Evolutionary conservation across 2,888 invertebrate genomes (phyloP), one percentile per base, ranked within the genome.

Genomic region (Nasonia oneida): DNA sequence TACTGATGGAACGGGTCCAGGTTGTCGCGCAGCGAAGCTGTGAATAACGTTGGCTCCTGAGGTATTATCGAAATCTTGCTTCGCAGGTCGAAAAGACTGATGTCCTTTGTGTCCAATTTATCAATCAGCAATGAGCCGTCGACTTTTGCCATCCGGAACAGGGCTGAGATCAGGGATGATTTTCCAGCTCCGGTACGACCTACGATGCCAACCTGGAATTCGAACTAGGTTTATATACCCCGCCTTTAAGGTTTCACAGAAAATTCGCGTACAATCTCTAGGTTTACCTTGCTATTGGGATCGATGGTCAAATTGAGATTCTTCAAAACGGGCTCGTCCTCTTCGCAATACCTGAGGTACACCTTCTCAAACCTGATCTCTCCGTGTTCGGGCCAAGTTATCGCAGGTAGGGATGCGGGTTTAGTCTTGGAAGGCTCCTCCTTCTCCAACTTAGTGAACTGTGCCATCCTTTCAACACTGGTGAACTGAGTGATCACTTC

Each of bases 121-220:
- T 98, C 98, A 85, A 98, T 97, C 87, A 94, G 92, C 57, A 98
- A 95, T 50, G 94, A 92, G 1, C 98, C 98, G 81, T 96, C 96
- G 47, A 96, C 95, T 74, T 96, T 96, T 0, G 97, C 96, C 89
- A 98, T 92, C 5, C 98, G 78, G 93, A 98, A 98, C 42, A 98
- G 94, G 2, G 98, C 97, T 15, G 97, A 95, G 88, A 97, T 96
- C 37, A 97, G 94, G 0, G 97, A 97, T 0, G 97, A 97, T 92
- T 97, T 97, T 23, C 98, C 98, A 23, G 98, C 97, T 1, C 98
- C 98, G 0, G 98, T 98, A 84, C 98, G 95, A 0, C 98, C 98
- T 1, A 97, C 97, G 87, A 98, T 96, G 71, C 97, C 97, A 76
- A 97, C 95, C 96, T 97, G 87, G 77, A 70, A 70, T n/a, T 61